Conservation (phyloP, 37 sponge, comb jelly and placozoan species). For the Geodia barretti region DNA sequence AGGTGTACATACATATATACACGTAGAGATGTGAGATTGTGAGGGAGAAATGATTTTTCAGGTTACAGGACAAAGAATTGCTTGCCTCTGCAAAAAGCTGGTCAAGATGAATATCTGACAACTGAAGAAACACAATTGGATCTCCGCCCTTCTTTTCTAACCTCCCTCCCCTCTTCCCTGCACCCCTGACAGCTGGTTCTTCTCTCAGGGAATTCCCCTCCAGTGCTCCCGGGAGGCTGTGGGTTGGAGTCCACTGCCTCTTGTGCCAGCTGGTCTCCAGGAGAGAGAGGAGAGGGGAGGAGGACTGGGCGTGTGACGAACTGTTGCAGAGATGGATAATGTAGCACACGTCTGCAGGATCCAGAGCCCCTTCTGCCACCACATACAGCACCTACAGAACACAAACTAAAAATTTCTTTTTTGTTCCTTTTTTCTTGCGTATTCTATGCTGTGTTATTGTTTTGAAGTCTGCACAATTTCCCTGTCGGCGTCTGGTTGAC, state of each 20-base stretch:
- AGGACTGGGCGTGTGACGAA: background rate
- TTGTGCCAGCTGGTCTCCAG: background rate
- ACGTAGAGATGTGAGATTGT: background rate
- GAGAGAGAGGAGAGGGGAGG: background rate
- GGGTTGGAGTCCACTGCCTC: background rate
- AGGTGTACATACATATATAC: background rate
- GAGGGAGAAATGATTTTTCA: too few species aligned
- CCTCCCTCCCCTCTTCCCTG: background rate
- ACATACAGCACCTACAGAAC: constrained; percentile 54
- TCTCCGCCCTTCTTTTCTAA: background rate
- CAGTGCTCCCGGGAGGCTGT: background rate
- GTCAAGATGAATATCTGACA: constrained; percentile 80
- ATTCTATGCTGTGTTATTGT: too few species aligned
- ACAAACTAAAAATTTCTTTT: background rate
- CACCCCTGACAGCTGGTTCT: background rate
- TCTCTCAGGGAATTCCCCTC: background rate
- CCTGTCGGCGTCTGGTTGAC: too few species aligned
- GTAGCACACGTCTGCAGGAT: constrained; percentile 30
- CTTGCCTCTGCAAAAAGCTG: constrained; percentile 42
- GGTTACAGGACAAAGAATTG: constrained; percentile 27
- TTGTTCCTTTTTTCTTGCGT: too few species aligned
- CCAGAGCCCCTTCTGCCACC: constrained; percentile 2
- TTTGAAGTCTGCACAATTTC: background rate
- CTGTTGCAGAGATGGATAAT: constrained; percentile 33
- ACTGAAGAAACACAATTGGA: constrained; percentile 58